Base-by-base conservation (phyloP, 2,113 vertebrate genomes). In the Castor canadensis region DNA sequence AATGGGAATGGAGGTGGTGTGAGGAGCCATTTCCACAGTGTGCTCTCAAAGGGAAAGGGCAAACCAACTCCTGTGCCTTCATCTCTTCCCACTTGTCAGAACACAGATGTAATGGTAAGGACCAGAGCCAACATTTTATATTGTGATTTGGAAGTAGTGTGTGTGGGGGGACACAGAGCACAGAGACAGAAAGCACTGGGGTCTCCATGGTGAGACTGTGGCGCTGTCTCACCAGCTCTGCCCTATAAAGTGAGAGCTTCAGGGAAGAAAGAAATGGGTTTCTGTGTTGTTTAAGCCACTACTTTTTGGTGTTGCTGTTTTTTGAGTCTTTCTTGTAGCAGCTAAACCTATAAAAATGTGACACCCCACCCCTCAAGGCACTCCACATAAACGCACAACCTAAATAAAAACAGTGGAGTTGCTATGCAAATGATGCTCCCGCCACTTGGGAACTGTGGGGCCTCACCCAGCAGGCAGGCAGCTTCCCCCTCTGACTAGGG, bases 71-170 rank as follows among this genome's bases (percentile, higher is more conserved):
- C 10, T 38, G 52, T 12, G 9, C 19, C 38, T 90, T 77, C 4
- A 15, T 62, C 62, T 32, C 62, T 89, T 91, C 54, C 43, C 38
- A 1, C 30, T 58, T 45, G 13, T 62, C 49, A 69, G 83, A 16
- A 91, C 20, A 30, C 91, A 83, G 69, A 91, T 9, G 56, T n/a
- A 64, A 75, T 22, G 73, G 82, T 54, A 28, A 69, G 73, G 28
- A n/a, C 47, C 0, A 7, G 47, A 69, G 85, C 85, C 62, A 77
- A 86, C 86, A 49, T 80, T 94, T 56, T 62, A 43, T 24, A 2
- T 69, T 71, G 71, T 58, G 60, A 67, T 35, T 32, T n/a, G 49
- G 47, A 84, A 90, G 67, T 30, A n/a, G n/a, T 13, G 20, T 11
- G 56, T 15, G 5, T 1, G 0, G 0, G 40, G 30, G 28, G n/a